Conservation (phyloP, 2,113 vertebrate species). For the Otis tarda region DNA sequence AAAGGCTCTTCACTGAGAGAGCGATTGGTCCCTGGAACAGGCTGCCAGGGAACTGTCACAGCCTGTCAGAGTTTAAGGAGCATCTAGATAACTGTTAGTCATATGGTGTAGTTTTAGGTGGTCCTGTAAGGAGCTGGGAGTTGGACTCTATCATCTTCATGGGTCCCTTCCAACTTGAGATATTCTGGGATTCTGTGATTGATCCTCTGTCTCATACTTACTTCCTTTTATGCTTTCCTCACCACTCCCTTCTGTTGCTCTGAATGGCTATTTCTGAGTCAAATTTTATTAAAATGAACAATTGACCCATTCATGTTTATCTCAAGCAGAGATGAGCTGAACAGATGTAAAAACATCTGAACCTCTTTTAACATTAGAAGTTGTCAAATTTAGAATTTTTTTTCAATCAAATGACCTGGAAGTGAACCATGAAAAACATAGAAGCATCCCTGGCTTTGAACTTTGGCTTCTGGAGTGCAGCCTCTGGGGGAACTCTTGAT, state of each 20-base stretch:
- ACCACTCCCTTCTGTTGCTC: not conserved
- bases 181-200: not conserved
- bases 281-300: not conserved
- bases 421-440: slow-evolving; percentile 19
- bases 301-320: not conserved
- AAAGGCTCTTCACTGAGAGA: too few species aligned
- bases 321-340: not conserved
- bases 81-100: not conserved
- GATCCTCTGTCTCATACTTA: not conserved
- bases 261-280: not conserved
- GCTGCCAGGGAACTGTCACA: not conserved
- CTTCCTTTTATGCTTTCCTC: not conserved
- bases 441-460: slow-evolving; percentile 19
- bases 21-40: not conserved
- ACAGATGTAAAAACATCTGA: not conserved
- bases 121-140: not conserved
- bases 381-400: not conserved
- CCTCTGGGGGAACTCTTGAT: not conserved
- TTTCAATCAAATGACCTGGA: not conserved
- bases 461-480: not conserved
- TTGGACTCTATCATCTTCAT: not conserved
- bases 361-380: not conserved
- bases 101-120: not conserved
- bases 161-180: not conserved
- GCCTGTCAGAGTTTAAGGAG: not conserved